A percentile compares a stretch with the other conserved stretches of the same genome.
Conservation (phyloP, 2,888 invertebrate species). For the Tupiocoris notatus region DNA sequence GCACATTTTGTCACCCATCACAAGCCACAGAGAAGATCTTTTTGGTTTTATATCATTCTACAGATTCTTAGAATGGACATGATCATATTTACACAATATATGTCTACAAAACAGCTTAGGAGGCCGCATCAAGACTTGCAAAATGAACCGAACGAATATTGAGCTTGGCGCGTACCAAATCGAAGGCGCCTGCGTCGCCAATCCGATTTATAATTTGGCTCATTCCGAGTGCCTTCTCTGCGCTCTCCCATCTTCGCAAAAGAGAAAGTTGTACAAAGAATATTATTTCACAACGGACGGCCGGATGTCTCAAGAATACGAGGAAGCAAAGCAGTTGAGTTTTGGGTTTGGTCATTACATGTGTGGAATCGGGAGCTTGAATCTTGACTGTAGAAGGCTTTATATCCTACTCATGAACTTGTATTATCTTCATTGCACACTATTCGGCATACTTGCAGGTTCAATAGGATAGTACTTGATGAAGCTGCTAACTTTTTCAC, state of each 20-base stretch:
- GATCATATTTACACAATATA: too few relatives aligned
- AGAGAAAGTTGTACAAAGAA: not conserved
- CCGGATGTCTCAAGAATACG: constrained; percentile 9
- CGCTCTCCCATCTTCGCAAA: not conserved
- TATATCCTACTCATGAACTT: too few relatives aligned
- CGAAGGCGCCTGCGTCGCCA: constrained; percentile 38
- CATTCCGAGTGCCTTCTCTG: constrained; percentile 27
- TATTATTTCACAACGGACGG: constrained; percentile 34
- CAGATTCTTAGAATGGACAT: too few relatives aligned
- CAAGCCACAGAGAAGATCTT: too few relatives aligned
- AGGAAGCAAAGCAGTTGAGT: constrained; percentile 10
- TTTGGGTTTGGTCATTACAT: too few relatives aligned
- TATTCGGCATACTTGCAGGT: too few relatives aligned
- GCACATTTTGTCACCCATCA: too few relatives aligned
- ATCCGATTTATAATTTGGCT: constrained; percentile 35
- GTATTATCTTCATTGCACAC: too few relatives aligned
- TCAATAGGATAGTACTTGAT: not conserved
- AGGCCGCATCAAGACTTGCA: constrained; percentile 32
- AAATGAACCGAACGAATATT: constrained; percentile 26
- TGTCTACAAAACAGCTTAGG: constrained; percentile 25
- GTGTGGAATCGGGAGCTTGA: too few relatives aligned
- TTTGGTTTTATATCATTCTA: too few relatives aligned
- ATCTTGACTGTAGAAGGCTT: too few relatives aligned
- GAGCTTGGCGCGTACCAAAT: constrained; percentile 33
- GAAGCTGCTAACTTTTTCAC: constrained; percentile 34